Base-by-base conservation (phyloP, 2,797 vertebrate species). In the Dendrocincla tyrannina region DNA sequence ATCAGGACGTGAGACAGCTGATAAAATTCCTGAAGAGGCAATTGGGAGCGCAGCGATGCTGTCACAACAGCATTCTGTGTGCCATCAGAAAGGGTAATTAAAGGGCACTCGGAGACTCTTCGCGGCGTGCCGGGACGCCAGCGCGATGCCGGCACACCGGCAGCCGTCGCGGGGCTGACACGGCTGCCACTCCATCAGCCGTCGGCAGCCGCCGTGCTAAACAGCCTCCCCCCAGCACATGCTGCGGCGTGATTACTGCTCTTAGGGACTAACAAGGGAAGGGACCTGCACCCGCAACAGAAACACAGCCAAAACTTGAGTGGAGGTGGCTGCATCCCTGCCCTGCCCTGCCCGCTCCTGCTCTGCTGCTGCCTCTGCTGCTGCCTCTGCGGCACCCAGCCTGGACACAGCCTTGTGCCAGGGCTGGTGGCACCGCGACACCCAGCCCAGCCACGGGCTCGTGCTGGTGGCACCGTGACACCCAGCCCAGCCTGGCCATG, bases 81-180 rank as follows among this genome's bases (percentile, higher is more conserved):
- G 89, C 93, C 94, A 84, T 93, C 67, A 79, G 78, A 90, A 93
- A 91, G 94, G 79, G 88, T 95, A 97, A 97, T 97, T 96, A 97
- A 95, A 96, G 91, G 97, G 92, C 95, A 95, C 85, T 74, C 4
- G 3, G 91, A 92, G 89, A 41, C 91, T 89, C 88, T 87, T 64
- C 60, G 35, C 80, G 14, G 91, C 58, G 58, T 24, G 89, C 73
- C 6, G 50, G 74, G 79, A 64, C 19, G 19, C 2, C 18, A 67
- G 78, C 7, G 6, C 2, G 50, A 53, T 32, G 85, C 79, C 23
- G 74, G 59, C 63, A 7, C 76, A 23, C 18, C 22, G 7, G 85
- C 75, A 69, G 85, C 46, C 32, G 9, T 5, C 7, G 18, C 24
- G 7, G 44, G 0, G 17, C 56, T 47, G 58, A 46, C 78, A 52